Conservation (phyloP, 2,888 invertebrate species). For the Nephrotoma flavescens region DNA sequence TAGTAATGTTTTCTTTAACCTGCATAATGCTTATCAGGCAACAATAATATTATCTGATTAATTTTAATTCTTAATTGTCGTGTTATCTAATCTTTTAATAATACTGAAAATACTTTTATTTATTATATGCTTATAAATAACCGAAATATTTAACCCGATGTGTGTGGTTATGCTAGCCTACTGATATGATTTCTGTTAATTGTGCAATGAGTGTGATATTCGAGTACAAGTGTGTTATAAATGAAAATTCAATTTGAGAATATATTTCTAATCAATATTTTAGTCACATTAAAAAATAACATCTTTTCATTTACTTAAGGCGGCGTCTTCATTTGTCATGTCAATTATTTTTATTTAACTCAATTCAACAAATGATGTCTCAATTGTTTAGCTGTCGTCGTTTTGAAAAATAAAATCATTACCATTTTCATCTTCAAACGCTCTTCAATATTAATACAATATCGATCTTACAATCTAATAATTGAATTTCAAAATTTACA, state of each 20-base stretch:
- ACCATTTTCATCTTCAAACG: neutral
- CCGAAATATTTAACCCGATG: neutral
- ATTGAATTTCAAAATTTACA: neutral
- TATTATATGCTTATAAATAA: neutral
- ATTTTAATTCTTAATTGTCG: neutral
- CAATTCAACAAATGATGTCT: neutral
- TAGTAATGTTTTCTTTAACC: neutral
- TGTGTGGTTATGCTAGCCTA: neutral
- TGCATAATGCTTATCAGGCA: neutral
- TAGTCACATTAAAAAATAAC: too few relatives aligned
- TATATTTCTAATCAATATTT: too few relatives aligned
- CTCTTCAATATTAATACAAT: neutral
- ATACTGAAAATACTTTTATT: neutral
- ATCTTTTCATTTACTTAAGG: neutral
- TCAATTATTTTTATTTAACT: neutral
- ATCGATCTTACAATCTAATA: neutral
- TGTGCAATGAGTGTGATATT: neutral
- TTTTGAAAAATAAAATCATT: neutral
- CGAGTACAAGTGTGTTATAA: too few relatives aligned
- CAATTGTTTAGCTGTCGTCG: neutral
- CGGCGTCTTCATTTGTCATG: neutral
- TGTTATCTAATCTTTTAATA: neutral
- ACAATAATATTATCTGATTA: neutral
- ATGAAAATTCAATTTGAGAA: too few relatives aligned
- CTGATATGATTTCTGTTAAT: neutral